Base-by-base conservation (phyloP, 2,888 invertebrate species). In the Morpho deidamia region DNA sequence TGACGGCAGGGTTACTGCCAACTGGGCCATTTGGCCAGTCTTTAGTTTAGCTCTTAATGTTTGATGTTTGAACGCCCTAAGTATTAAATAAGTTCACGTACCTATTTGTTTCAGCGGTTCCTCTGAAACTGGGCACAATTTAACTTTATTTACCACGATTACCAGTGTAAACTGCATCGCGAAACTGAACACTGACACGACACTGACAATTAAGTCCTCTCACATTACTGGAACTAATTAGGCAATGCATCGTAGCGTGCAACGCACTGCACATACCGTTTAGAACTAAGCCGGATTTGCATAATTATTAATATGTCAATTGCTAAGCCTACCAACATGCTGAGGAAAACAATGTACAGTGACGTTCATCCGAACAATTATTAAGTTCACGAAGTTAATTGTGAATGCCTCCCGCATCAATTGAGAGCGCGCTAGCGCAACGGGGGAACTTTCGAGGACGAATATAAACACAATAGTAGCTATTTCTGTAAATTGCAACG, bases 381-480 rank as follows among this genome's bases (percentile, higher is more conserved):
- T 80, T 78, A 81, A 58, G 57, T 78, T 79, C 81, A 70, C 69
- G 72, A 74, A 80, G 83, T 81, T 88, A 88, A 88, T 86, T 85
- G 85, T 83, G 81, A 77, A 78, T 74, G 74, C 73, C 86, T 86
- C 88, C 88, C 87, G 88, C 85, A 78, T 84, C 81, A 86, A 88
- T 87, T 85, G 79, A 69, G 84, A 80, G 45, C 64, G 65, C 58
- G 62, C 40, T 61, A 64, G 63, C 83, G 71, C 83, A 78, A 82
- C 82, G 81, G 85, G 89, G 77, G 87, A 85, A 76, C 83, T 76
- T 81, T 78, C 71, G 72, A 72, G 66, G 85, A 85, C 87, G 71
- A 80, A 87, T 86, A 87, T 88, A 89, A 78, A 79, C 78, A 72
- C 75, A 77, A 78, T 76, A 74, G 70, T 60, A 57, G 7, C 76